These are phyloP conservation scores for Phasia obesa DNA, from an alignment of 2,888 invertebrate species.

Conservation along the genomic window DNA sequence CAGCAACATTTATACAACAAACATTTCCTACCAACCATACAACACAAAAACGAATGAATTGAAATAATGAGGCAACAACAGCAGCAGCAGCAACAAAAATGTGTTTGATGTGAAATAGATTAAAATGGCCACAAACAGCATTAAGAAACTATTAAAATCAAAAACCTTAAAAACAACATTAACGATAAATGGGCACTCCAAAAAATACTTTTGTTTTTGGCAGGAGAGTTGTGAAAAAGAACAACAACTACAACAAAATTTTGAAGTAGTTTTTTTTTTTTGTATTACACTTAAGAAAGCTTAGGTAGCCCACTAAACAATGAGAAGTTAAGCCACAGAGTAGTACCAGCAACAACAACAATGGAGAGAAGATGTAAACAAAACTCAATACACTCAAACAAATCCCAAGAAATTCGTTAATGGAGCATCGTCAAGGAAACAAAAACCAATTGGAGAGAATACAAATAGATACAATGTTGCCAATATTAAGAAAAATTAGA, in stretches of 20 bases:
- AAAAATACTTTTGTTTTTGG: slow-evolving; percentile 38
- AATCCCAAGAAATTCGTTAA: slow-evolving; percentile 24
- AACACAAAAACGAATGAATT: slow-evolving; percentile 11
- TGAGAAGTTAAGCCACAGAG: slow-evolving; percentile 20
- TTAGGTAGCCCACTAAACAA: slow-evolving; percentile 20
- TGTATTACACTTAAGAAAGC: slow-evolving; percentile 33
- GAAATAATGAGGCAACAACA: slow-evolving; percentile 31
- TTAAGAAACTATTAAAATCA: slow-evolving; percentile 62
- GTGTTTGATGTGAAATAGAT: slow-evolving; percentile 62
- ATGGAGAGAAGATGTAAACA: slow-evolving; percentile 56
- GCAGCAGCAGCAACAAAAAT: slow-evolving; percentile 10
- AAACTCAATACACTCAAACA: slow-evolving; percentile 10
- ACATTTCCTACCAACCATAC: neutral
- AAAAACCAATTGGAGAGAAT: slow-evolving; percentile 23
- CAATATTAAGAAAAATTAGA: neutral
- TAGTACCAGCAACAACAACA: slow-evolving; percentile 26
- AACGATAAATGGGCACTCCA: neutral
- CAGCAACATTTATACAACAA: slow-evolving; percentile 33
- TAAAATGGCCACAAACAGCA: slow-evolving; percentile 64
- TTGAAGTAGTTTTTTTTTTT: neutral
- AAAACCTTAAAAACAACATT: slow-evolving; percentile 24
- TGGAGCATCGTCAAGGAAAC: slow-evolving; percentile 31
- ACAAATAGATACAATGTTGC: slow-evolving; percentile 38
- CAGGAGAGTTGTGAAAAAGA: slow-evolving; percentile 25
- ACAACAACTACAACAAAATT: slow-evolving; percentile 23